Evolutionary conservation across 2,888 invertebrate genomes (phyloP).

Genomic region (Masnerella sp.): DNA sequence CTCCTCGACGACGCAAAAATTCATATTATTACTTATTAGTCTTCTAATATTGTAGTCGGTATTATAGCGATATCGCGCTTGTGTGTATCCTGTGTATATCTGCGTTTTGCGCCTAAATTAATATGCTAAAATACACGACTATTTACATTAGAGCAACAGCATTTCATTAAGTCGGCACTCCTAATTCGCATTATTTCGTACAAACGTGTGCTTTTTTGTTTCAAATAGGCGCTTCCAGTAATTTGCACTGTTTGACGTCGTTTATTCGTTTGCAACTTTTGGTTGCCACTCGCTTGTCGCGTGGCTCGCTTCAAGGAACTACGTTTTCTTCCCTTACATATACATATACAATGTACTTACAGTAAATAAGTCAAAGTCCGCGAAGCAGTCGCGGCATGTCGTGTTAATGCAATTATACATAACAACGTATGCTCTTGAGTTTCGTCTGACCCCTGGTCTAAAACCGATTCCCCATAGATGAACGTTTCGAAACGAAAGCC

Average conservation of each 20-base stretch:
- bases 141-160: conserved; percentile 72
- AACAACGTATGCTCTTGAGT: conserved; percentile 55
- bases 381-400: conserved; percentile 48
- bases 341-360: conserved; percentile 60
- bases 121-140: conserved; percentile 68
- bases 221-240: conserved; percentile 52
- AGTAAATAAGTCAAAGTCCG: conserved; percentile 54
- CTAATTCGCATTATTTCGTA: conserved; percentile 58
- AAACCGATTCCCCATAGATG: conserved; percentile 28
- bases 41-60: conserved; percentile 51
- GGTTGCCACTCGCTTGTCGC: conserved; percentile 51
- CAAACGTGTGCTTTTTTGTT: conserved; percentile 56
- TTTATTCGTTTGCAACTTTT: no score
- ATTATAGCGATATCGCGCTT: conserved; percentile 53
- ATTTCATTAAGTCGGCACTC: conserved; percentile 63
- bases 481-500: conserved; percentile 36
- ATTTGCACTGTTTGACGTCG: conserved; percentile 32
- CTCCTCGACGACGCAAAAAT: conserved; percentile 29
- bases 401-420: conserved; percentile 53
- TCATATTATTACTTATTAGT: conserved; percentile 51
- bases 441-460: conserved; percentile 53
- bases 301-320: conserved; percentile 60
- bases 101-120: conserved; percentile 60
- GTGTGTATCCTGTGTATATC: conserved; percentile 52
- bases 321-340: conserved; percentile 51